Evolutionary conservation across 2,797 vertebrate genomes (phyloP).

Genomic region (Crocodylus rhombifer): DNA sequence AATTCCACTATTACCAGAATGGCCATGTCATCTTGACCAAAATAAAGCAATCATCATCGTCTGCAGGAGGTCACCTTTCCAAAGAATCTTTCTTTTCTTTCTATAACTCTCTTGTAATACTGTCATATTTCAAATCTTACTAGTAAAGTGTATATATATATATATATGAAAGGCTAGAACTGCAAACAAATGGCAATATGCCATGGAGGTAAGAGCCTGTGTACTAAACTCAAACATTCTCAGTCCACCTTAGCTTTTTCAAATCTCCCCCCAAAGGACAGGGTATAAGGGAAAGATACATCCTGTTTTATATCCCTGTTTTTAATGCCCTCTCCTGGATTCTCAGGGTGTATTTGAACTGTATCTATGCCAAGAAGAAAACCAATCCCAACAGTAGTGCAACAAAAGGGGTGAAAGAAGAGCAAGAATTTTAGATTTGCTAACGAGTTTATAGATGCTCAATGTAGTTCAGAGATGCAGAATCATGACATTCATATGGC

Average conservation of each 20-base stretch:
- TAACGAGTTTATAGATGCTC: neutral
- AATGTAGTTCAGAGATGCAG: neutral
- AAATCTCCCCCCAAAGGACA: neutral
- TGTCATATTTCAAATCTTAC: neutral
- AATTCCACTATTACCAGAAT: neutral
- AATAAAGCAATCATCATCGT: conserved; percentile 6
- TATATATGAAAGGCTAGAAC: neutral
- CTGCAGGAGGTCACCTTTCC: neutral
- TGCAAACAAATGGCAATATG: neutral
- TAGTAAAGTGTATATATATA: neutral
- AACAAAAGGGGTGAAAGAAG: neutral
- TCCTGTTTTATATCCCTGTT: neutral
- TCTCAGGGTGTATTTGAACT: neutral
- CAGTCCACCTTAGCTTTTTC: neutral
- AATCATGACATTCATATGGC: too few species aligned
- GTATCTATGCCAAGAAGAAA: neutral
- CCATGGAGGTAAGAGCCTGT: accelerated
- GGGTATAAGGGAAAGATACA: accelerated
- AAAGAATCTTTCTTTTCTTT: neutral
- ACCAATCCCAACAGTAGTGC: neutral
- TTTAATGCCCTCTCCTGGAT: neutral
- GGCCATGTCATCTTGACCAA: neutral
- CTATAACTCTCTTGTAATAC: neutral
- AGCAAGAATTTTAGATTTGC: neutral
- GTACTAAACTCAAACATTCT: neutral